These are phyloP conservation scores for Chionoecetes opilio DNA, from an alignment of 1,140 invertebrate genomes.

Conservation along the genomic window DNA sequence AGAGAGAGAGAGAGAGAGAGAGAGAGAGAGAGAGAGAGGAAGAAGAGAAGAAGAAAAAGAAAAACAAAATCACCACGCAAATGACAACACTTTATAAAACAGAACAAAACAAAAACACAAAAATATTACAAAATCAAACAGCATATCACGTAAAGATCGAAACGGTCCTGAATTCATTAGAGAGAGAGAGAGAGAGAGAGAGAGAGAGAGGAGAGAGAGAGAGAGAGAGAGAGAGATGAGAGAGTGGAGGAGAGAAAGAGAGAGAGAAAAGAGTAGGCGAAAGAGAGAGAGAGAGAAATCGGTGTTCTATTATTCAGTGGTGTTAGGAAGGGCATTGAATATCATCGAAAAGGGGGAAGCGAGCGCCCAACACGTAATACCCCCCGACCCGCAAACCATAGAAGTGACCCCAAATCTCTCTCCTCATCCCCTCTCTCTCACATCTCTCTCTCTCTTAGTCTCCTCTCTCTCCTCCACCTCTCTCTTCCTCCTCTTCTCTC, in stretches of 20 bases:
- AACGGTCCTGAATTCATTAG: too few relatives aligned
- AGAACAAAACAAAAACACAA: not conserved
- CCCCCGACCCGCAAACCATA: not conserved
- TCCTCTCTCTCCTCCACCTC: slow-evolving; percentile 41
- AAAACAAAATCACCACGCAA: not conserved
- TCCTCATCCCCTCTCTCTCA: slow-evolving; percentile 49
- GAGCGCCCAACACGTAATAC: not conserved
- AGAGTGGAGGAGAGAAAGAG: not conserved
- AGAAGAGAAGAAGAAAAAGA: not conserved
- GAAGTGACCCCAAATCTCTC: slow-evolving; percentile 1
- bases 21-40: not conserved
- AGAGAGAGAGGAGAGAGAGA: not conserved
- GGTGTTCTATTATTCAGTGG: not conserved
- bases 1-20: not conserved
- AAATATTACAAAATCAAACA: not conserved
- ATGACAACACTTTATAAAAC: not conserved
- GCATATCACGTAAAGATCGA: not conserved
- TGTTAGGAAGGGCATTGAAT: not conserved
- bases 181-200: not conserved
- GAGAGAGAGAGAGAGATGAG: not conserved
- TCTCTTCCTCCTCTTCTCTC: slow-evolving; percentile 40
- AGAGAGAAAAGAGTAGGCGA: not conserved
- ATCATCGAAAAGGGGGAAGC: slow-evolving; percentile 15
- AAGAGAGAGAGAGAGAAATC: not conserved
- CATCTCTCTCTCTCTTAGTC: slow-evolving; percentile 53